Base-by-base conservation (phyloP, 1,140 invertebrate genomes). In the Portunus trituberculatus region DNA sequence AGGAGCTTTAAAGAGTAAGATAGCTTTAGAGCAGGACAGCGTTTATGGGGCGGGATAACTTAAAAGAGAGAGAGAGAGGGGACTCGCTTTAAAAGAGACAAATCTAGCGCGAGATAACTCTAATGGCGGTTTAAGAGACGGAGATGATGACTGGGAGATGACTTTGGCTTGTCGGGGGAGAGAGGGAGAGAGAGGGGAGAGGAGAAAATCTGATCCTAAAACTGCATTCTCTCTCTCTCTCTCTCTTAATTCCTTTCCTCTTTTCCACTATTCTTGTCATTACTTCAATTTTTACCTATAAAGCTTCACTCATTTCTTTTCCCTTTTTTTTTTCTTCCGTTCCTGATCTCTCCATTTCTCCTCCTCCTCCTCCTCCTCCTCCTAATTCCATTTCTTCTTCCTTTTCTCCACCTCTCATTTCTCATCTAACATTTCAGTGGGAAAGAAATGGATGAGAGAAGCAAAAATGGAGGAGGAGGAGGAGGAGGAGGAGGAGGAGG, bases 211-310 rank as follows among this genome's bases (percentile, higher is more conserved):
- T 14, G 16, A 59, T 59, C 12, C 52, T 25, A 31, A 14, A 25
- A 88, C 45, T 88, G 14, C n/a, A 16, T 88, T 88, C 86, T 88
- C 86, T 88, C 86, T 88, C 31, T 88, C 86, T 88, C 86, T 31
- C 67, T 76, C 67, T 76, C 67, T 76, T n/a, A 76, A n/a, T 76
- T 76, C 67, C 8, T 76, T 76, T 76, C 20, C 67, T n/a, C 8
- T 76, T n/a, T 76, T 76, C 25, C n/a, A 1, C n/a, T 20, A 2
- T 76, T 76, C 67, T 1, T 76, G 12, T 1, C n/a, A 76, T 76
- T n/a, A 20, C 20, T 25, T 76, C n/a, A n/a, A 20, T n/a, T 76
- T 76, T 10, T 14, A 20, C 52, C 52, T 10, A 12, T 14, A 59
- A 59, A 59, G 10, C 52, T 14, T 10, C 52, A 59, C 52, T 20